phyloP scores from a whole-genome alignment of 2,797 vertebrate genomes.

The Tolypeutes matacus region DNA sequence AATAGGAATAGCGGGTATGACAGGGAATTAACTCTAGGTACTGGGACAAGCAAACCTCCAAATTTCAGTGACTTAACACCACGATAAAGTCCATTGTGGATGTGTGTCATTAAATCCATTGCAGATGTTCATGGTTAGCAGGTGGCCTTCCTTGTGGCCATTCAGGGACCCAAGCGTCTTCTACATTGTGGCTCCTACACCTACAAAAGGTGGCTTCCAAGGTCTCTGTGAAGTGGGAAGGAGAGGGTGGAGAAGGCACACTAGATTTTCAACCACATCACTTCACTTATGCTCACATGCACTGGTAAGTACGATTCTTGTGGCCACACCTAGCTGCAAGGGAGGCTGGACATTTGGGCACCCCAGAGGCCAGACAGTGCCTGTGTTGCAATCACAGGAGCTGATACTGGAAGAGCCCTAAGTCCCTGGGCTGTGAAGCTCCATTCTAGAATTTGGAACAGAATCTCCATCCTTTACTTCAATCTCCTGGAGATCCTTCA shows the following conservation, averaged over 20 bases:
- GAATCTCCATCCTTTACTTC: too few relatives aligned
- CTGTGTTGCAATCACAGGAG: too few relatives aligned
- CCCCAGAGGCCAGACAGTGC: neutral
- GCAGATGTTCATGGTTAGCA: neutral
- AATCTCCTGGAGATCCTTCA: neutral
- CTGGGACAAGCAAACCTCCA: neutral
- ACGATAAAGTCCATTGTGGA: neutral
- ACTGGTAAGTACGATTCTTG: neutral
- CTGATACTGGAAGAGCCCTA: neutral
- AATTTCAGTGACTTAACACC: neutral
- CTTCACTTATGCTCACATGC: neutral
- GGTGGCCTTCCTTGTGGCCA: neutral
- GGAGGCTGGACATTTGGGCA: neutral
- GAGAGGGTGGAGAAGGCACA: neutral
- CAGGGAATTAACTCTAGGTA: neutral
- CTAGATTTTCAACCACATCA: neutral
- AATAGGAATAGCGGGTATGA: neutral
- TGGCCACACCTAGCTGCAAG: neutral
- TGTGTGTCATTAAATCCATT: neutral
- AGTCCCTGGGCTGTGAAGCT: too few relatives aligned
- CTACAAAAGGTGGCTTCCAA: neutral
- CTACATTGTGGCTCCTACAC: neutral
- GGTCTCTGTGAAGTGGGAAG: neutral
- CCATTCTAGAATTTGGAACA: too few relatives aligned
- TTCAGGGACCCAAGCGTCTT: neutral